Conservation (phyloP, 2,888 invertebrate genomes). For the Chrysomela aeneicollis region DNA sequence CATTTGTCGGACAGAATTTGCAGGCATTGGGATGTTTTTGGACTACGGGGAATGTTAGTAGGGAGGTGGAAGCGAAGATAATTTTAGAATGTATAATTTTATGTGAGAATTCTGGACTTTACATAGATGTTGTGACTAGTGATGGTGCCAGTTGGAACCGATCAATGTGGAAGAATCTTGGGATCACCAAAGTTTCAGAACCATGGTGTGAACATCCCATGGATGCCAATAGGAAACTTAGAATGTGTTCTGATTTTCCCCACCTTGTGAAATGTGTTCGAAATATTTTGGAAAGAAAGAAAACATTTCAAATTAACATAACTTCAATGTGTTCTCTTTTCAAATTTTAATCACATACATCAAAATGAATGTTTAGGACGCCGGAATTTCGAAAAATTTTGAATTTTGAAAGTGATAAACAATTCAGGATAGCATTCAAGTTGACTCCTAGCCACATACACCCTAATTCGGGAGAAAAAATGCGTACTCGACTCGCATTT, state of each 20-base stretch:
- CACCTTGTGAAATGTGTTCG: not conserved
- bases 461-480: not conserved
- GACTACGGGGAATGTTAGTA: conserved; percentile 17
- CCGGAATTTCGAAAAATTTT: not conserved
- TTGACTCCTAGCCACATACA: not conserved
- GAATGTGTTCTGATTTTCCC: no score
- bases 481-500: not conserved
- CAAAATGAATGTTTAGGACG: not conserved
- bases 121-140: no score
- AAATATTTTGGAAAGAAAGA: not conserved
- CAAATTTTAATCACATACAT: not conserved
- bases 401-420: not conserved
- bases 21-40: conserved; percentile 22
- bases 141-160: not conserved
- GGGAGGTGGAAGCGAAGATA: not conserved
- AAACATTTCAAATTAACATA: not conserved
- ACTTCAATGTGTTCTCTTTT: not conserved
- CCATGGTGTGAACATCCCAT: not conserved
- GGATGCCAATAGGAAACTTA: no score
- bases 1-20: conserved; percentile 22
- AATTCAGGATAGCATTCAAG: not conserved
- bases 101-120: not conserved
- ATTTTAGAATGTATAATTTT: no score
- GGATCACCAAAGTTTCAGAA: not conserved
- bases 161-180: not conserved